A percentile compares a stretch with the other conserved stretches of the same genome.
Conservation (phyloP, 2,797 vertebrate genomes). For the Acrocephalus scirpaceus region DNA sequence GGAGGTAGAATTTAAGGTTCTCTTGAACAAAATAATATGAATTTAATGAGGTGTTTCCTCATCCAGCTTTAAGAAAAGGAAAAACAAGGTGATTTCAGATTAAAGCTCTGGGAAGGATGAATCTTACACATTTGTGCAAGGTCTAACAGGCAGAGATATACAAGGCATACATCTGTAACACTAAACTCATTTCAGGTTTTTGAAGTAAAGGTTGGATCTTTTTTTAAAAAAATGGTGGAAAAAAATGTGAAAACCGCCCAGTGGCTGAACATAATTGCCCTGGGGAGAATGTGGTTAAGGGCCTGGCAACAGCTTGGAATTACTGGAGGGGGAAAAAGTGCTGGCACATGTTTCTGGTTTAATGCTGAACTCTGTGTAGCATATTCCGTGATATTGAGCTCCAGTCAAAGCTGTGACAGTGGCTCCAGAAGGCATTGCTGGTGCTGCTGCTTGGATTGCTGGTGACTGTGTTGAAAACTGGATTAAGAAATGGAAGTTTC, state of each 20-base stretch:
- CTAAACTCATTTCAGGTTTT: not conserved
- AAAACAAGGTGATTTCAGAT: not conserved
- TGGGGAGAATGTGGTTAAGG: not conserved
- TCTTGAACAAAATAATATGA: not conserved
- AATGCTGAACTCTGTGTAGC: not conserved
- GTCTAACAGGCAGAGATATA: not conserved
- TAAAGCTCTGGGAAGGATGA: not conserved
- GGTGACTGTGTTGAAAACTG: not conserved
- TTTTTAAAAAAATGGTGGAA: not conserved
- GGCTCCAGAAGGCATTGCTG: not conserved
- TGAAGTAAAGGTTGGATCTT: not conserved
- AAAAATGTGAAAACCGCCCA: not conserved
- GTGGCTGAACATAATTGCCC: not conserved
- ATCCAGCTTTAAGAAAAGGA: not conserved
- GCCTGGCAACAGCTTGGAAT: not conserved
- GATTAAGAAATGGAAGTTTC: not conserved
- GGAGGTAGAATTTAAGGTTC: not conserved
- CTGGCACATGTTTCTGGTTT: not conserved
- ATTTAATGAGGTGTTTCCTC: not conserved
- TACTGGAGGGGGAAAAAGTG: not conserved
- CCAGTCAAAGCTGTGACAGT: not conserved
- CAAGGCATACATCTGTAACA: not conserved
- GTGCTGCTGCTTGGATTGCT: not conserved
- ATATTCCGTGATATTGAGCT: not conserved
- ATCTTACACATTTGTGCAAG: not conserved